Percentiles rank a stretch among this genome's conserved stretches.
These are phyloP conservation scores for Heterochromis multidens DNA, from an alignment of 2,113 vertebrate genomes.

Conservation along the genomic window DNA sequence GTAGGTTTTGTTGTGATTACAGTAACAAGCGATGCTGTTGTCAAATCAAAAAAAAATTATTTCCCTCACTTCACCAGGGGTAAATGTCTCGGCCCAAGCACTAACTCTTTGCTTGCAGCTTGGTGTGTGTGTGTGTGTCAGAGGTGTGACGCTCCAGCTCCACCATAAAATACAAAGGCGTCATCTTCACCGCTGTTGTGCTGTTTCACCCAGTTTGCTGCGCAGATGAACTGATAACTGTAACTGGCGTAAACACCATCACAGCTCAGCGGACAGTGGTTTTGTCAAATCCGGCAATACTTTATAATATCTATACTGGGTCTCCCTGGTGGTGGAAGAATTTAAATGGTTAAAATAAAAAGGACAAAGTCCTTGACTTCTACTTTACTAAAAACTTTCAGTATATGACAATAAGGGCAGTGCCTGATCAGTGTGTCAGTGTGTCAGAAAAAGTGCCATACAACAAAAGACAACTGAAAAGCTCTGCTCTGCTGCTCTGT, in stretches of 20 bases:
- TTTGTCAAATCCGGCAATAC: background rate
- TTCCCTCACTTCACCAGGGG: background rate
- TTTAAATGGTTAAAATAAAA: background rate
- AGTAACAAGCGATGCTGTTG: background rate
- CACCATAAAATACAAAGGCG: background rate
- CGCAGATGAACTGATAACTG: background rate
- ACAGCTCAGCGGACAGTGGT: background rate
- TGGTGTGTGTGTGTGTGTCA: background rate
- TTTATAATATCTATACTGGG: background rate
- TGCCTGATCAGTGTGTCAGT: background rate
- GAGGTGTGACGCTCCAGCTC: background rate
- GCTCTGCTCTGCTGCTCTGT: background rate
- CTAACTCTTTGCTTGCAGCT: background rate
- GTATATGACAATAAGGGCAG: background rate
- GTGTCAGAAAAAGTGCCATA: background rate
- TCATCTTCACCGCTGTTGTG: background rate
- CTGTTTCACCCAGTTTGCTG: background rate
- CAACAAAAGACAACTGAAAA: background rate
- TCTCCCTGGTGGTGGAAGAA: background rate
- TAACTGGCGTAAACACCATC: background rate
- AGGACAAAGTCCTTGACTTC: no score
- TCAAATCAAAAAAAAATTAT: background rate
- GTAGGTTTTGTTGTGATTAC: background rate
- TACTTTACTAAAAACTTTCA: background rate
- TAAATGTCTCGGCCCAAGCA: background rate